Conservation (phyloP, 2,888 invertebrate species). For the Entomobrya multifasciata region DNA sequence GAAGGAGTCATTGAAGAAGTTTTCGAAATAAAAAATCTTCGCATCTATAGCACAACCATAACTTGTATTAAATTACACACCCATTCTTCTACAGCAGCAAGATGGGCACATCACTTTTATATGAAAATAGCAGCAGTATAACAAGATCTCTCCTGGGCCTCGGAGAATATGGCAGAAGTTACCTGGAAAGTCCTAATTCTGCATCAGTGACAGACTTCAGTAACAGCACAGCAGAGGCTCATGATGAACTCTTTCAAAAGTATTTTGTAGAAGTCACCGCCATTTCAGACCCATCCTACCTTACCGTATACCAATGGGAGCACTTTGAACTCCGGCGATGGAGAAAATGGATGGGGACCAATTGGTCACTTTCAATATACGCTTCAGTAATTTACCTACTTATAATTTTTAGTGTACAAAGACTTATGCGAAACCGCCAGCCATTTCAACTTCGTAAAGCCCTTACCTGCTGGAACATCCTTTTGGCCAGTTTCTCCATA, state of each 20-base stretch:
- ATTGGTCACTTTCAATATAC: slow-evolving; percentile 97
- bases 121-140: slow-evolving; percentile 69
- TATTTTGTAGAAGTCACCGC: slow-evolving; percentile 75
- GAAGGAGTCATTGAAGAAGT: slow-evolving; percentile 4
- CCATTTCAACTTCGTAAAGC: slow-evolving; percentile 93
- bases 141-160: slow-evolving; percentile 59
- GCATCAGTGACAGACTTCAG: slow-evolving; percentile 42
- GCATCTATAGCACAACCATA: too few species aligned
- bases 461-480: slow-evolving; percentile 94
- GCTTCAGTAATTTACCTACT: slow-evolving; percentile 95
- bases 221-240: slow-evolving; percentile 29
- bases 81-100: slow-evolving; percentile 34
- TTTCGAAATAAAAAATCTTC: neutral
- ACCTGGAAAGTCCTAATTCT: slow-evolving; percentile 71
- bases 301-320: slow-evolving; percentile 77
- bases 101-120: slow-evolving; percentile 68
- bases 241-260: slow-evolving; percentile 53
- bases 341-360: slow-evolving; percentile 96
- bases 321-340: slow-evolving; percentile 78
- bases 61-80: too few species aligned
- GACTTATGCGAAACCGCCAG: slow-evolving; percentile 94
- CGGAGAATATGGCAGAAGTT: slow-evolving; percentile 73
- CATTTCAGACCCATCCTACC: slow-evolving; percentile 74
- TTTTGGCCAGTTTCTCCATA: slow-evolving; percentile 96
- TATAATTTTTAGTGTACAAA: slow-evolving; percentile 95